A percentile compares a stretch with the other conserved stretches of the same genome.
Conservation (phyloP, 2,797 vertebrate species). For the Delichon dasypus region DNA sequence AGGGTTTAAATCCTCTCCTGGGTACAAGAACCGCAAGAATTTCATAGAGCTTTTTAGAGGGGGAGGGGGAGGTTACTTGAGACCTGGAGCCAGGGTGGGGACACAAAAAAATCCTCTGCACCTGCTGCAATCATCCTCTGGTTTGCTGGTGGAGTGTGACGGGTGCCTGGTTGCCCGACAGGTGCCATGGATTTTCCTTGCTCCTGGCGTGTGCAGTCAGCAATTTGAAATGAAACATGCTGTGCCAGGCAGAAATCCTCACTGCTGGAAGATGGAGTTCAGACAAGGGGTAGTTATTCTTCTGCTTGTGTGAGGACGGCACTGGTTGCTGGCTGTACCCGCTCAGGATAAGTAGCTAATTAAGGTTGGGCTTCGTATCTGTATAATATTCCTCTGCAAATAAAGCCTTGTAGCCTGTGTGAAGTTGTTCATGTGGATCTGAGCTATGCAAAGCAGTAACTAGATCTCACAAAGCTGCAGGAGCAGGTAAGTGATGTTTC, state of each 20-base stretch:
- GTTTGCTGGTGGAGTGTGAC: not conserved
- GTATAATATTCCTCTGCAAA: not conserved
- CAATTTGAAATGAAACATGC: not conserved
- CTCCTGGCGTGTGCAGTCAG: not conserved
- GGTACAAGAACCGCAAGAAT: not conserved
- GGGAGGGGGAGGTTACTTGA: slow-evolving; percentile 3
- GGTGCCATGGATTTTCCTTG: not conserved
- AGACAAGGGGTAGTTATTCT: not conserved
- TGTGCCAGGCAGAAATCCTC: not conserved
- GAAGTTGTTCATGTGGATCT: not conserved
- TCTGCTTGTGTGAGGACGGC: fast-evolving
- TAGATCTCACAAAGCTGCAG: not conserved
- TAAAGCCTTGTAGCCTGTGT: not conserved
- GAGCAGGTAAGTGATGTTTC: slow-evolving; percentile 27
- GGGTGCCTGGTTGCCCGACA: not conserved
- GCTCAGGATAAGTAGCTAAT: not conserved
- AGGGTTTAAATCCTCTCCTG: slow-evolving; percentile 40
- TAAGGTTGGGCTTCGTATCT: not conserved
- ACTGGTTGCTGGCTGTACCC: not conserved
- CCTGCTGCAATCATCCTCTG: not conserved
- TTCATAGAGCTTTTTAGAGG: not conserved
- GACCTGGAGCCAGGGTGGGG: not conserved
- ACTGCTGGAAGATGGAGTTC: not conserved
- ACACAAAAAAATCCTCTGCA: not conserved
- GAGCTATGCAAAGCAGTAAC: slow-evolving; percentile 19